Percentiles rank a stretch among this genome's conserved stretches.
Evolutionary conservation across 1,140 invertebrate genomes (phyloP).

Genomic region (Plodia interpunctella): DNA sequence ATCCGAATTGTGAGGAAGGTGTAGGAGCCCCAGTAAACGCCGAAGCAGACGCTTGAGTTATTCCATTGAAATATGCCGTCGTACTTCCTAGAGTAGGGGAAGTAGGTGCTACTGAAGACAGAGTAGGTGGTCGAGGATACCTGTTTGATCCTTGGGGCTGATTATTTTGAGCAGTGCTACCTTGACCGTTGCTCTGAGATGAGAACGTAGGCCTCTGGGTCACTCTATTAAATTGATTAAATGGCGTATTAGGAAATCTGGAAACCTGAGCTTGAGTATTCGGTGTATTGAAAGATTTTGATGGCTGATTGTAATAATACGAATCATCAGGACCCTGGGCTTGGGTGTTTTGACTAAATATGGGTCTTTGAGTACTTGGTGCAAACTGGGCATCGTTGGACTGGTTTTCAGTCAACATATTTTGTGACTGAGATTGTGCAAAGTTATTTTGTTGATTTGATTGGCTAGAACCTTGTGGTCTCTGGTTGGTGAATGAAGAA

Average conservation of each 20-base stretch:
- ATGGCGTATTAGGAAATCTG: constrained; percentile 24
- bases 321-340: constrained; percentile 31
- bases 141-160: constrained; percentile 12
- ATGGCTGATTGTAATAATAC: constrained; percentile 46
- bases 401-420: constrained; percentile 9
- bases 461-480: neutral
- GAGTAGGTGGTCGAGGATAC: constrained; percentile 17
- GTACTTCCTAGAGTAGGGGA: constrained; percentile 13
- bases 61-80: constrained; percentile 15
- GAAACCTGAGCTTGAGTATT: constrained; percentile 14
- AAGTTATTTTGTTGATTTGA: constrained; percentile 8
- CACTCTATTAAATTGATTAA: constrained; percentile 32
- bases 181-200: constrained; percentile 9
- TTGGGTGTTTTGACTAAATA: constrained; percentile 28
- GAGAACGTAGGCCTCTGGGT: constrained; percentile 12
- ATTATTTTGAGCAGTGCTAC: constrained; percentile 2
- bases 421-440: constrained; percentile 3
- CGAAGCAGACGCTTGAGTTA: constrained; percentile 21
- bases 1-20: constrained; percentile 13
- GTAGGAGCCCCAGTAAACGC: constrained; percentile 18
- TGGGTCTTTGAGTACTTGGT: constrained; percentile 28
- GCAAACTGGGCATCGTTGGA: constrained; percentile 24
- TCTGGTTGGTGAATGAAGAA: constrained; percentile 7
- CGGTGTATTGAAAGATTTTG: constrained; percentile 35
- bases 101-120: constrained; percentile 16